A percentile compares a stretch with the other conserved stretches of the same genome.
Evolutionary conservation across 1,140 invertebrate species (phyloP).

Genomic region (Bicyclus anynana): DNA sequence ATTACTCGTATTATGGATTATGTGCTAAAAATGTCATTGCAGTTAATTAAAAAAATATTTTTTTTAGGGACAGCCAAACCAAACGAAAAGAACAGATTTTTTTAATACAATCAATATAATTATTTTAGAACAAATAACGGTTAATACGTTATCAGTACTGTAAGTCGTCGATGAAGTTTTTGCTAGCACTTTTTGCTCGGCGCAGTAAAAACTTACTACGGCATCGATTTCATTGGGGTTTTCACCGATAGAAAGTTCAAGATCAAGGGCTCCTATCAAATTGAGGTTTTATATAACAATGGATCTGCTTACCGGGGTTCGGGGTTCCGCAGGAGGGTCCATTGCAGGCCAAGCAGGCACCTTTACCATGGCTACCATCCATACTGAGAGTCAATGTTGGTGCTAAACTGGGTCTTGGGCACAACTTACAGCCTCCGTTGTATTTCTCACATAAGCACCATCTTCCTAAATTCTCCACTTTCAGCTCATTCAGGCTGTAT

Average conservation of each 20-base stretch:
- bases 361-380: slow-evolving; percentile 35
- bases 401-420: slow-evolving; percentile 48
- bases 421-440: slow-evolving; percentile 65
- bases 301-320: slow-evolving; percentile 40
- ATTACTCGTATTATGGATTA: no score
- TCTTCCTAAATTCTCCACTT: slow-evolving; percentile 51
- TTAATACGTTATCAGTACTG: neutral
- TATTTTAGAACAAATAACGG: no score
- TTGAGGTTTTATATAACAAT: neutral
- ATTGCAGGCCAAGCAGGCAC: slow-evolving; percentile 45
- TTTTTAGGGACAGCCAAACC: no score
- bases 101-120: no score
- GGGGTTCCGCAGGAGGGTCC: slow-evolving; percentile 29
- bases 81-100: no score
- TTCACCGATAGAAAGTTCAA: neutral
- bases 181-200: neutral
- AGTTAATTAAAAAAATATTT: no score
- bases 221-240: neutral
- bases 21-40: no score
- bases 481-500: slow-evolving; percentile 61
- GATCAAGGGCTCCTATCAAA: neutral
- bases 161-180: neutral
- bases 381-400: slow-evolving; percentile 37
- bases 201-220: neutral
- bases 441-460: slow-evolving; percentile 64